Evolutionary conservation across 2,113 vertebrate genomes (phyloP).

Genomic region (Empidonax traillii): DNA sequence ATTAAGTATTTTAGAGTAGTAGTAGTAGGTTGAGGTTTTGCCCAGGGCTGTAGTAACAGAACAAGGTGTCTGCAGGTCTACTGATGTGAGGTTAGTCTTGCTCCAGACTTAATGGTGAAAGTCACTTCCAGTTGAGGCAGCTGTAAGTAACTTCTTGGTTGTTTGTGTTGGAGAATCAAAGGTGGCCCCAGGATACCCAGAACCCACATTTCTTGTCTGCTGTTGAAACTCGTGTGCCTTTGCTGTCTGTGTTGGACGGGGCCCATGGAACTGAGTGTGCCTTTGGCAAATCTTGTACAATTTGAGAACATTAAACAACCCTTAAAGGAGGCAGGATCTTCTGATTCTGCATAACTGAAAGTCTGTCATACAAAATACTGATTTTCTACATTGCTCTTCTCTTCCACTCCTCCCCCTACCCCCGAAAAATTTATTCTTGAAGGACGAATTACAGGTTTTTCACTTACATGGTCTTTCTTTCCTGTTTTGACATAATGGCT

Average conservation of each 20-base stretch:
- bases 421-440: background rate
- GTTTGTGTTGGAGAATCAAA: background rate
- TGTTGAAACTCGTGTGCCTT: background rate
- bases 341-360: background rate
- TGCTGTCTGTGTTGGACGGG: background rate
- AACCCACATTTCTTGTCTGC: background rate
- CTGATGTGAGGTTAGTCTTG: background rate
- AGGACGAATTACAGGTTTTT: background rate
- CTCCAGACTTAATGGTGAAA: background rate
- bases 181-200: background rate
- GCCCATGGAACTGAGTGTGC: background rate
- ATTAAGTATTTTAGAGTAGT: background rate
- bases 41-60: background rate
- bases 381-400: background rate
- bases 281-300: background rate
- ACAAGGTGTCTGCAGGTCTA: background rate
- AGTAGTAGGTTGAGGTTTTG: background rate
- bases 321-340: background rate
- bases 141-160: background rate
- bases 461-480: background rate
- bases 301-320: background rate
- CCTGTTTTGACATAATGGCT: background rate
- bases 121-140: background rate
- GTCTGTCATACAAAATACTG: background rate
- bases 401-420: fast-evolving